Base-by-base conservation (phyloP, 1,140 invertebrate genomes). In the Hyposmocoma kahamanoa region DNA sequence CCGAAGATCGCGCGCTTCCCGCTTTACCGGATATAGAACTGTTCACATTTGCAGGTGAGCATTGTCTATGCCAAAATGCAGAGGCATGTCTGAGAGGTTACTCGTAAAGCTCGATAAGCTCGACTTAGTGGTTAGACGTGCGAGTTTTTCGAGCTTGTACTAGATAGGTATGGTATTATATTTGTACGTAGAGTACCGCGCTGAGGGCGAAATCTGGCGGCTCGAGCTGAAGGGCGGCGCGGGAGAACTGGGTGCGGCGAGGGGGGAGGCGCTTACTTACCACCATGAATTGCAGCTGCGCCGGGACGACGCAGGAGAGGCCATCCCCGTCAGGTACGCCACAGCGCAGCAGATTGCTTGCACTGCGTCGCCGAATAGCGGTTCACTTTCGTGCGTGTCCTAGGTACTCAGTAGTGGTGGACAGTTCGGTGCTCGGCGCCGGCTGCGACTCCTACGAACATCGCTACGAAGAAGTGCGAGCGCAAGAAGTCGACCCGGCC, bases 391-490 rank as follows among this genome's bases (percentile, higher is more conserved):
- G 11, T 26, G 6, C 19, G 34, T 44, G 17, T 43, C 18, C 2
- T 60, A 82, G 76, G 52, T 84, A 81, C 57, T 56, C 59, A 0
- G 72, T 81, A 47, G 34, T 38, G 2, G 63, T 76, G 20, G 69
- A 84, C 60, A 79, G 75, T 46, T 77, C 79, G 0, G 44, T 67
- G 46, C 64, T 83, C 51, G 79, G 77, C n/a, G 22, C 57, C 17
- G 45, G 59, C 47, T 56, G 58, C 49, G 79, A 83, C 55, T 55
- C 57, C 15, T 84, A 79, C 53, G 59, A 63, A 41, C 76, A 81
- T 48, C 42, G 53, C 17, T 84, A 79, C 60, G 22, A 39, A 10
- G 51, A 57, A 24, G 62, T 67, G 6, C 43, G 21, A n/a, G 46
- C 30, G 13, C 38, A 50, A 8, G 34, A 50, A 1, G 53, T 57